Base-by-base conservation (phyloP, 2,888 invertebrate genomes). In the Epistrophe eligans region DNA sequence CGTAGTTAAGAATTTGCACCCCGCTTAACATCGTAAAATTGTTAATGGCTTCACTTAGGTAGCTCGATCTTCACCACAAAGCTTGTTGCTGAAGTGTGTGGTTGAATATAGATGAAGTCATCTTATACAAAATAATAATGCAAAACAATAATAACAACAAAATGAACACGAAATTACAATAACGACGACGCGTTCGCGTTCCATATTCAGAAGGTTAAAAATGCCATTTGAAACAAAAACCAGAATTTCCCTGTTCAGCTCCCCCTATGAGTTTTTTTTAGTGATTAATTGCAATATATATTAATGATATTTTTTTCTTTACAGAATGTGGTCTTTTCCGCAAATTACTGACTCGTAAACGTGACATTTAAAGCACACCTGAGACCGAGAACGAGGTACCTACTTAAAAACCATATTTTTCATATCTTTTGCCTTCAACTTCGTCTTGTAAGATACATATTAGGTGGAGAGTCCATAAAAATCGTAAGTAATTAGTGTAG, bases 321-420 rank as follows among this genome's bases (percentile, higher is more conserved):
- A 67, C 6, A n/a, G 67, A 67, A 67, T 67, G 67, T 35, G 50
- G 50, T 67, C 17, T 66, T 66, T 48, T 48, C 17, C 8, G 10
- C 35, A 19, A 38, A 19, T 67, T 35, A 67, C 50, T 15, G 15
- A 35, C 32, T 67, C 50, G 32, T 67, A n/a, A 67, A 67, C 50
- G 50, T 67, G 67, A 67, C 67, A 67, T 50, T 67, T 67, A 4
- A 13, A 50, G 15, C 15, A 67, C 67, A 67, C 67, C 50, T 67
- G 50, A 50, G 50, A 50, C 13, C 13, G 32, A 48, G 45, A 4
- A 24, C 24, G 24, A 2, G 40, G 2, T 43, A 45, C 1, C 7
- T 64, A 45, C n/a, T 43, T 64, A 13, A 32, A 35, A 32, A n/a
- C 4, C n/a, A 24, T 40, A 13, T 43, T 64, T 64, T 64, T 43